Evolutionary conservation across 2,113 vertebrate genomes (phyloP).

Genomic region (Gopherus evgoodei): DNA sequence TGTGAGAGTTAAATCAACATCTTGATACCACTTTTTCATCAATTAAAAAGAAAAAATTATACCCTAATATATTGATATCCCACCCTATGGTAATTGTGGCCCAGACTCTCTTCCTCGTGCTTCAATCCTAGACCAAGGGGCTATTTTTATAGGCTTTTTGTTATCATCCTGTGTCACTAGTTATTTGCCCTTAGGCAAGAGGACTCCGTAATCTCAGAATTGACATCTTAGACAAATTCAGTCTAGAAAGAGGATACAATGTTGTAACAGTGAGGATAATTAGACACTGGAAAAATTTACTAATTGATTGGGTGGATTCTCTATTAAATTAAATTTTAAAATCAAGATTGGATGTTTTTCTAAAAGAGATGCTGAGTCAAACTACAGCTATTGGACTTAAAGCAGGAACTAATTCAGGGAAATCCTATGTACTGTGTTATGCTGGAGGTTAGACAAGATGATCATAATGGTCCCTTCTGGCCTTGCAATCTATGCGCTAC

Average conservation of each 20-base stretch:
- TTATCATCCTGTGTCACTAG: neutral
- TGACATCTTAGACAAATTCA: neutral
- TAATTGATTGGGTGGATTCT: neutral
- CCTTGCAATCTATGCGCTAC: neutral
- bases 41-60: neutral
- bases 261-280: neutral
- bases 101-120: constrained; percentile 1
- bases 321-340: neutral
- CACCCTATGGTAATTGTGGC: neutral
- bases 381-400: neutral
- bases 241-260: neutral
- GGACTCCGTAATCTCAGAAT: neutral
- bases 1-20: neutral
- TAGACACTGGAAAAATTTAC: neutral
- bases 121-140: neutral
- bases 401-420: neutral
- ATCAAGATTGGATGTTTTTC: neutral
- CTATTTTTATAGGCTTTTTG: neutral
- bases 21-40: neutral
- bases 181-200: neutral
- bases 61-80: neutral
- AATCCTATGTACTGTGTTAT: neutral
- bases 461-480: neutral
- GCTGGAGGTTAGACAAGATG: neutral
- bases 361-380: neutral